A percentile compares a stretch with the other conserved stretches of the same genome.
Evolutionary conservation across 2,113 vertebrate species (phyloP).

Genomic region (Ciconia maguari): DNA sequence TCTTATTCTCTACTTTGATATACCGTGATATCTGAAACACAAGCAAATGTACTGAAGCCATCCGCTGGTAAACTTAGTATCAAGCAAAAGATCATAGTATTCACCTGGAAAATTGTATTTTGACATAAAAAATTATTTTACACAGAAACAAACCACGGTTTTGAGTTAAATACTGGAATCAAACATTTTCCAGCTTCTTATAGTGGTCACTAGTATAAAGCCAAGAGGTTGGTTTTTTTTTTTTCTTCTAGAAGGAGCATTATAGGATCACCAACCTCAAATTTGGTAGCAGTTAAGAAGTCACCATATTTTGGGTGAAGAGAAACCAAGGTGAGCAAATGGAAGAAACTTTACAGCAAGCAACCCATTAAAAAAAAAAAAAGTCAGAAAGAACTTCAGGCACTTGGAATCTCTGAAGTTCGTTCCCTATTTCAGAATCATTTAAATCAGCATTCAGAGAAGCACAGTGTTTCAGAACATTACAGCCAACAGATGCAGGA

Average conservation of each 20-base stretch:
- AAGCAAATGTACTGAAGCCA: not conserved
- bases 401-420: not conserved
- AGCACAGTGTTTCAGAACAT: not conserved
- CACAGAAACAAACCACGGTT: not conserved
- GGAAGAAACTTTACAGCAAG: not conserved
- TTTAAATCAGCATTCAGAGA: not conserved
- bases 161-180: not conserved
- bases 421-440: not conserved
- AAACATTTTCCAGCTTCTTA: not conserved
- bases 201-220: not conserved
- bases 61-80: not conserved
- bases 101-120: not conserved
- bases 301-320: not conserved
- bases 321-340: not conserved
- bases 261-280: not conserved
- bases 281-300: not conserved
- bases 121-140: not conserved
- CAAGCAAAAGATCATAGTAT: not conserved
- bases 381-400: not conserved
- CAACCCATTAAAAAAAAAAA: too few species aligned
- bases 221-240: not conserved
- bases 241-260: not conserved
- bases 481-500: not conserved
- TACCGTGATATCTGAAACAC: not conserved
- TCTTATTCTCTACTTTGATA: not conserved